Percentiles rank a stretch among this genome's conserved stretches.
These are phyloP conservation scores for Perca flavescens DNA, from an alignment of 2,113 vertebrate species.

Conservation along the genomic window DNA sequence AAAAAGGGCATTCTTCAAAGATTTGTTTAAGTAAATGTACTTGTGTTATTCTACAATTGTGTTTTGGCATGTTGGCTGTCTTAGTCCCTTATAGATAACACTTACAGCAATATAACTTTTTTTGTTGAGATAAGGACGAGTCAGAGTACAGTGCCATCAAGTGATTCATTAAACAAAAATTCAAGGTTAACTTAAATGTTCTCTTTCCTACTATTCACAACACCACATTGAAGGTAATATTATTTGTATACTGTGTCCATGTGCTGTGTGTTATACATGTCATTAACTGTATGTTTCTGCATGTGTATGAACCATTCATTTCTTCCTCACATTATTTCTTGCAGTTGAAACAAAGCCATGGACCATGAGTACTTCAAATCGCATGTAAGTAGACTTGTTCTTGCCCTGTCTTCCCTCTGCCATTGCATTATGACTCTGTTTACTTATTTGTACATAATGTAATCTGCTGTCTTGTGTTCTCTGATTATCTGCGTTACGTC, in stretches of 20 bases:
- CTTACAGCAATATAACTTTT: background rate
- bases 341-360: constrained; percentile 53
- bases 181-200: background rate
- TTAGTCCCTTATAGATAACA: no score
- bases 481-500: background rate
- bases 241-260: background rate
- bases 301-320: background rate
- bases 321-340: background rate
- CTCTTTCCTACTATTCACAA: background rate
- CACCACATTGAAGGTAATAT: background rate
- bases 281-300: background rate
- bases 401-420: background rate
- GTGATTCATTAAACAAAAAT: background rate
- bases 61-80: background rate
- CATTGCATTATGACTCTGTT: background rate
- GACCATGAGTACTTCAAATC: constrained; percentile 60
- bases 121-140: background rate
- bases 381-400: constrained; percentile 49
- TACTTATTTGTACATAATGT: background rate
- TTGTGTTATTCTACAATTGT: background rate
- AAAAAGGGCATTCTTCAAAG: background rate
- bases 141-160: background rate
- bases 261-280: background rate
- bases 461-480: background rate
- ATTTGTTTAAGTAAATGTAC: background rate